phyloP scores from a whole-genome alignment of 2,888 invertebrate genomes.

The Halictus ligatus region DNA sequence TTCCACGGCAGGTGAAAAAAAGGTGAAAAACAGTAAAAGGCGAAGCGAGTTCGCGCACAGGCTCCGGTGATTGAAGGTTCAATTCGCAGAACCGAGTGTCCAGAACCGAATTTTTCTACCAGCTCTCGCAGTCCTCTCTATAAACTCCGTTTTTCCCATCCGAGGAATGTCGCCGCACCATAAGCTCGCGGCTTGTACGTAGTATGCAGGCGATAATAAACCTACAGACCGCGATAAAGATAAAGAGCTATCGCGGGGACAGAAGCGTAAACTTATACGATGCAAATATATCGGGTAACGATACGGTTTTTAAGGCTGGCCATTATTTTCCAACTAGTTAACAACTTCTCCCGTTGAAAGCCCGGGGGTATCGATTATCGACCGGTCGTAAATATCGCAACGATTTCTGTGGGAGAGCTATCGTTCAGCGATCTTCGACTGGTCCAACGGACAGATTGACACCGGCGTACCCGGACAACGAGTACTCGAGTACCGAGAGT shows the following conservation, averaged over 20 bases:
- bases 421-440: slow-evolving; percentile 52
- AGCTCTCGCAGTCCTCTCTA: neutral
- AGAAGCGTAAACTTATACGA: slow-evolving; percentile 60
- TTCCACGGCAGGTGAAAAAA: neutral
- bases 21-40: neutral
- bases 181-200: slow-evolving; percentile 24
- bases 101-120: neutral
- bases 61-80: neutral
- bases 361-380: slow-evolving; percentile 58
- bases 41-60: neutral
- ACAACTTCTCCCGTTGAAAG: slow-evolving; percentile 47
- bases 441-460: slow-evolving; percentile 37
- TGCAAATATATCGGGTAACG: slow-evolving; percentile 60
- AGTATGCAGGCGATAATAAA: slow-evolving; percentile 50
- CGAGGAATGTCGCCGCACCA: neutral
- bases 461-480: slow-evolving; percentile 13
- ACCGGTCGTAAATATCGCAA: slow-evolving; percentile 60
- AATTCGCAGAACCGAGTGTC: neutral
- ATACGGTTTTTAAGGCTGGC: slow-evolving; percentile 59
- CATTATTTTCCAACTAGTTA: slow-evolving; percentile 63
- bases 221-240: slow-evolving; percentile 53
- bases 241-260: slow-evolving; percentile 53
- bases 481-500: slow-evolving; percentile 28
- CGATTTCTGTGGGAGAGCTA: slow-evolving; percentile 58
- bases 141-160: slow-evolving; percentile 6